Evolutionary conservation across 2,113 vertebrate species (phyloP).

Genomic region (Phalacrocorax aristotelis): DNA sequence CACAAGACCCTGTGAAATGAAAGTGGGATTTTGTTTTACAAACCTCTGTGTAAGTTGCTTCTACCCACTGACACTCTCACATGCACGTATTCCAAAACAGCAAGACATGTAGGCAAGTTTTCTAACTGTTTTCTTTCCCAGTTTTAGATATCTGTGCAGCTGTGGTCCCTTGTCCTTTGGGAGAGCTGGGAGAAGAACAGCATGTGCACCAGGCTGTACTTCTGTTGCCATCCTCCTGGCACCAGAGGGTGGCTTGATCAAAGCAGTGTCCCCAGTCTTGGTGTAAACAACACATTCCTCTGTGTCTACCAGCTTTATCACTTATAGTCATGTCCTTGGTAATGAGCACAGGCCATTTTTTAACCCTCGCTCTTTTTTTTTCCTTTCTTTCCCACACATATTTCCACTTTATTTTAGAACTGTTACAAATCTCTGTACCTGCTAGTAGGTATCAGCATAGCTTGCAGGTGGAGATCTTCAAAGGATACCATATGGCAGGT

Average conservation of each 20-base stretch:
- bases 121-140: background rate
- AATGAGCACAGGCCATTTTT: background rate
- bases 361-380: background rate
- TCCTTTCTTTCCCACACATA: background rate
- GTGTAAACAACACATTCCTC: background rate
- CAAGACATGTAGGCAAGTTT: background rate
- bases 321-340: background rate
- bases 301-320: background rate
- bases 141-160: background rate
- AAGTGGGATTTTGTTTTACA: background rate
- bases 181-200: background rate
- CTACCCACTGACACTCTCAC: background rate
- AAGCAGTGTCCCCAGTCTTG: background rate
- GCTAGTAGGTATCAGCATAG: background rate
- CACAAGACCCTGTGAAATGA: background rate
- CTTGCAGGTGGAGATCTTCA: background rate
- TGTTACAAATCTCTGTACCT: background rate
- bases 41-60: background rate
- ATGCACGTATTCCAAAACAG: background rate
- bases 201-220: background rate
- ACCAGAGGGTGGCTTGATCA: fast-evolving
- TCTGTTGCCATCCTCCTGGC: background rate
- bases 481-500: background rate
- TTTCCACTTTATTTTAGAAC: background rate
- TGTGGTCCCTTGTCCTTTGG: background rate